phyloP scores from a whole-genome alignment of 1,140 invertebrate species.

The Spodoptera litura region DNA sequence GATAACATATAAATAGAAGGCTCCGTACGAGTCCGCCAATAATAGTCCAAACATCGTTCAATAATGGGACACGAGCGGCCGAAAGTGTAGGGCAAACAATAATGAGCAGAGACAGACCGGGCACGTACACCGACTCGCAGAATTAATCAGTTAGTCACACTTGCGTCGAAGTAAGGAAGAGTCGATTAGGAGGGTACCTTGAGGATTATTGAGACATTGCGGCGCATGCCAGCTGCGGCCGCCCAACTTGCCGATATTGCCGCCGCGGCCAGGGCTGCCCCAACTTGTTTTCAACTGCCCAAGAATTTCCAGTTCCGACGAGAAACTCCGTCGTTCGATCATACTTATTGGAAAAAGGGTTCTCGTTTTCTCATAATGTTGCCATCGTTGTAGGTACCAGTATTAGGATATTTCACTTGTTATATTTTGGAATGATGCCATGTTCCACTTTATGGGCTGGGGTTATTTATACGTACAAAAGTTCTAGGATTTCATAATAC shows the following conservation, averaged over 20 bases:
- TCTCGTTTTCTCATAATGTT: constrained; percentile 59
- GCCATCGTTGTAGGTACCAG: constrained; percentile 60
- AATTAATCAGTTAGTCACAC: constrained; percentile 85
- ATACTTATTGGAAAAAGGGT: constrained; percentile 75
- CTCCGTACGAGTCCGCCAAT: constrained; percentile 62
- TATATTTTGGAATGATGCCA: constrained; percentile 58
- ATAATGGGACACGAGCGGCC: constrained; percentile 68
- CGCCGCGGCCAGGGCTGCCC: constrained; percentile 66
- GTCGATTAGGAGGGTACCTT: constrained; percentile 84
- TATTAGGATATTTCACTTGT: constrained; percentile 61
- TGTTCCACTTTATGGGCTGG: constrained; percentile 38
- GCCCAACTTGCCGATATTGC: constrained; percentile 79
- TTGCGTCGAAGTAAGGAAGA: constrained; percentile 81
- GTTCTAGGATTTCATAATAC: constrained; percentile 39
- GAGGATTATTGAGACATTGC: constrained; percentile 84
- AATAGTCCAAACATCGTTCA: constrained; percentile 79
- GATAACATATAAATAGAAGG: constrained; percentile 74
- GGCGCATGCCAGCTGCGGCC: constrained; percentile 77
- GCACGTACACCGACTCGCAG: constrained; percentile 76
- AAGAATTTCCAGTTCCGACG: constrained; percentile 72
- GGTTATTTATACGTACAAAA: constrained; percentile 39
- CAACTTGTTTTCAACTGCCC: constrained; percentile 82
- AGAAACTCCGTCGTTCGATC: constrained; percentile 77
- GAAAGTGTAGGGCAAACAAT: constrained; percentile 75
- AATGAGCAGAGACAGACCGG: constrained; percentile 68